Base-by-base conservation (phyloP, 2,113 vertebrate genomes). In the Diphyllodes magnificus region DNA sequence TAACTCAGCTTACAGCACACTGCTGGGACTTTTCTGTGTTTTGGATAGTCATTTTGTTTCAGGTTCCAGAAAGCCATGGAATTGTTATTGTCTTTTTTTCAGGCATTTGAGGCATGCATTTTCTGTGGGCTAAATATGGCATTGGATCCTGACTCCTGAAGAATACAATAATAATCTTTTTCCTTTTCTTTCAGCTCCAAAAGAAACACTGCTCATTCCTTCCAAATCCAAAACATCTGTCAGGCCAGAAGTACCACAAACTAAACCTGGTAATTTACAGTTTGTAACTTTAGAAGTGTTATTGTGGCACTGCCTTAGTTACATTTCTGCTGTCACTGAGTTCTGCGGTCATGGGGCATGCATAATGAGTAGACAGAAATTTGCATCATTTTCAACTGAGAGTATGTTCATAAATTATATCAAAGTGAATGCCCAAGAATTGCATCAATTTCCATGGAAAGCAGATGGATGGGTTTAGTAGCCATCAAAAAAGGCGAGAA, bases 121-220 rank as follows among this genome's bases (percentile, higher is more conserved):
- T 85, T 88, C 50, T 88, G 69, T 92, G 88, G 90, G 79, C 81
- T 92, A 90, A 96, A 66, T 78, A 88, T 86, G 91, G 57, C 81
- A 50, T 42, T 96, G 87, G 54, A 88, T 89, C 93, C 65, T 82
- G 47, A 86, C 50, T 94, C 33, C 70, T 80, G 75, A 92, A 94
- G 51, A 94, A 92, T 70, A 95, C n/a, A 95, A 81, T 80, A 83
- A 80, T 63, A 91, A 60, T 40, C 11, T 72, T 88, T 79, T 90
- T 93, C 95, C 87, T 95, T 93, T 88, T 97, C 96, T 98, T 98
- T 91, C 97, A 98, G 98, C 82, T 97, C 96, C 98, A 96, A 97
- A 89, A 94, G 97, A 97, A 95, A 97, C 97, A 93, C 33, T 60
- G 68, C 75, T 95, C 64, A 90, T 96, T 91, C 97, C 97, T 95